Evolutionary conservation across 1,140 invertebrate species (phyloP).

Genomic region (Drosophila rhopaloa): DNA sequence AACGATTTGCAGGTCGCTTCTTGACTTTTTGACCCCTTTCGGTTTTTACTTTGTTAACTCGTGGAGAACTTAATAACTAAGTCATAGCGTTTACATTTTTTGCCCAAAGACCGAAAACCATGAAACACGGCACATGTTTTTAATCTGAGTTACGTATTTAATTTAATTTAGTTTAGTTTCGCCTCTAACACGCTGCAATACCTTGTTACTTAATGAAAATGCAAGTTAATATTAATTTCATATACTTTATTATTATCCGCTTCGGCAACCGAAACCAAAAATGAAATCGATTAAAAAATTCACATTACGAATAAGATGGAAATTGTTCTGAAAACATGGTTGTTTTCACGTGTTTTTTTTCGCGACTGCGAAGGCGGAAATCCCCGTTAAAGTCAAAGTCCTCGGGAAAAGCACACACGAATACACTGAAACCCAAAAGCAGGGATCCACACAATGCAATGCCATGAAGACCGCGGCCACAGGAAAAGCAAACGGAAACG

Average conservation of each 20-base stretch:
- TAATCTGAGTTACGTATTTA: constrained; percentile 41
- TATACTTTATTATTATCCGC: constrained; percentile 49
- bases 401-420: constrained; percentile 3
- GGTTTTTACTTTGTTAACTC: constrained; percentile 37
- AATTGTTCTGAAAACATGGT: constrained; percentile 54
- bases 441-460: constrained; percentile 26
- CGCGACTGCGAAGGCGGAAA: constrained; percentile 19
- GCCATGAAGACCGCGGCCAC: constrained; percentile 59
- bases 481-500: constrained; percentile 23
- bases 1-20: constrained; percentile 8
- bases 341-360: constrained; percentile 56
- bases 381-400: background rate
- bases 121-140: constrained; percentile 31
- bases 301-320: constrained; percentile 58
- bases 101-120: background rate
- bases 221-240: constrained; percentile 44
- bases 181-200: constrained; percentile 48
- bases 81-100: constrained; percentile 71
- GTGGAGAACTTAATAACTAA: constrained; percentile 69
- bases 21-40: constrained; percentile 12
- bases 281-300: constrained; percentile 54
- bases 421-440: constrained; percentile 5
- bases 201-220: constrained; percentile 33
- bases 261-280: constrained; percentile 32
- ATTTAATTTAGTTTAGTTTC: constrained; percentile 40